These are phyloP conservation scores for Adrianichthys oophorus DNA, from an alignment of 2,797 vertebrate genomes.

Conservation along the genomic window DNA sequence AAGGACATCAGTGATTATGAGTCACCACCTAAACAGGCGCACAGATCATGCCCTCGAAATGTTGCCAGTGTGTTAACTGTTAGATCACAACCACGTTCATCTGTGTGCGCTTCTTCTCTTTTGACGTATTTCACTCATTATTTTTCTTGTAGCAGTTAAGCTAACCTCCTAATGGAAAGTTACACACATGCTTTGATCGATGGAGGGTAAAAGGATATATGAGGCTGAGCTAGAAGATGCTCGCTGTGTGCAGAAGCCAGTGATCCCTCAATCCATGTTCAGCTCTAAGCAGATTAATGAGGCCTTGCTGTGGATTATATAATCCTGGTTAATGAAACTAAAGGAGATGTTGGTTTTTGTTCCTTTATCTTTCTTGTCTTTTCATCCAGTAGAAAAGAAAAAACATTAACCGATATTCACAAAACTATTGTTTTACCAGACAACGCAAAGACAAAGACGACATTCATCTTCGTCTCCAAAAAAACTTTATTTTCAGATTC, in stretches of 20 bases:
- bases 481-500: slow-evolving; percentile 63
- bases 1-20: slow-evolving; percentile 20
- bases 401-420: too few relatives aligned
- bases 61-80: neutral
- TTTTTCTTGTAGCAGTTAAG: neutral
- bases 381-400: too few relatives aligned
- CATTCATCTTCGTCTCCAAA: slow-evolving; percentile 21
- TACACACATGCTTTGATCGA: slow-evolving; percentile 5
- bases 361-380: too few relatives aligned
- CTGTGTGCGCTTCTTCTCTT: too few relatives aligned
- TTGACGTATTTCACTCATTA: neutral
- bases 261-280: slow-evolving; percentile 27
- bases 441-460: slow-evolving; percentile 13
- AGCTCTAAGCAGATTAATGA: slow-evolving; percentile 47
- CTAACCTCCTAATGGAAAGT: slow-evolving; percentile 18
- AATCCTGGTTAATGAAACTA: slow-evolving; percentile 40
- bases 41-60: slow-evolving; percentile 18
- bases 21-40: slow-evolving; percentile 26
- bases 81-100: neutral
- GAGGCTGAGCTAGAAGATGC: slow-evolving; percentile 16
- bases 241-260: slow-evolving; percentile 26
- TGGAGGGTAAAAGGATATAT: slow-evolving; percentile 13
- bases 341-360: too few relatives aligned
- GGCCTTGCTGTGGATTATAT: slow-evolving; percentile 25
- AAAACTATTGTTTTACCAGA: too few relatives aligned